phyloP scores from a whole-genome alignment of 2,797 vertebrate species.

The Xiphorhynchus erythropygius region DNA sequence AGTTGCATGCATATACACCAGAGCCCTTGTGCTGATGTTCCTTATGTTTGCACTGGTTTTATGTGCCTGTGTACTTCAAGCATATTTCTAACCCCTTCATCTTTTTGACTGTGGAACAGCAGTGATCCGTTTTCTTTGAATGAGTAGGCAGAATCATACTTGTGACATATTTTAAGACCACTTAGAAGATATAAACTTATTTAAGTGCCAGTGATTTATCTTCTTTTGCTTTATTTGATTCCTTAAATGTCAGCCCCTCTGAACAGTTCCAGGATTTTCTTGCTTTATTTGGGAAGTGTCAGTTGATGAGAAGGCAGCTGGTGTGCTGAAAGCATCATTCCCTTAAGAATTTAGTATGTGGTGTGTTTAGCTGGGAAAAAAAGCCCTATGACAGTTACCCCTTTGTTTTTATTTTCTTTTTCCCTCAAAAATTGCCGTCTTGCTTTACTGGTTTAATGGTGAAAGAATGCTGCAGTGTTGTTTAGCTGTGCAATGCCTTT shows the following conservation, averaged over 20 bases:
- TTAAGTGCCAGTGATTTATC: not conserved
- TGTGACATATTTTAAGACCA: not conserved
- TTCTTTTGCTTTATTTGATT: not conserved
- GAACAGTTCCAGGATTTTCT: not conserved
- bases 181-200: not conserved
- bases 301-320: not conserved
- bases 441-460: not conserved
- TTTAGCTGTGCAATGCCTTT: not conserved
- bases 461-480: not conserved
- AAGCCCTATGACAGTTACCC: not conserved
- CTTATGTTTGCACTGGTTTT: not conserved
- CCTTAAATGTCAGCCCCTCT: not conserved
- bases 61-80: not conserved
- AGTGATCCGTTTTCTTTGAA: not conserved
- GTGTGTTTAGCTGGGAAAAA: not conserved
- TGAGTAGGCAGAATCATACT: not conserved
- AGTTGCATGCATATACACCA: not conserved
- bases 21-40: not conserved
- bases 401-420: not conserved
- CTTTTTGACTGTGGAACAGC: not conserved
- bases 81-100: not conserved
- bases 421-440: not conserved
- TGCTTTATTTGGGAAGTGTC: not conserved
- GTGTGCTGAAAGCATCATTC: constrained; percentile 6
- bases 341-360: not conserved